These are phyloP conservation scores for Apis cerana DNA, from an alignment of 1,140 invertebrate species.

Conservation along the genomic window DNA sequence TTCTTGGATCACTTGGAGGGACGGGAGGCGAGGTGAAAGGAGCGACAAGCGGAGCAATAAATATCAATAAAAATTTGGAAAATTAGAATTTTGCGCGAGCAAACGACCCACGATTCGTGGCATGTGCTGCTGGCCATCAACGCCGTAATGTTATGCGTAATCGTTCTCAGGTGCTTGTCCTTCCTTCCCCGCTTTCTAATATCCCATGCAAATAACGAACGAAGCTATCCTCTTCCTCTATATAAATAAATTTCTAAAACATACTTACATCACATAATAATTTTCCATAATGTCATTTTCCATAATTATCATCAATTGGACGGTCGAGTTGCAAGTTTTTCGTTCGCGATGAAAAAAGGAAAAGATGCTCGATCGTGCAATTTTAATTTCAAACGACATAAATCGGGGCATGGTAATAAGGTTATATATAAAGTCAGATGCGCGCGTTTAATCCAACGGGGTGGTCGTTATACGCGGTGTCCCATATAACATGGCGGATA, in stretches of 20 bases:
- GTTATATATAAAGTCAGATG: slow-evolving; percentile 24
- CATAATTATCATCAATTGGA: too few relatives aligned
- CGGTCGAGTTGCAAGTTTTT: too few relatives aligned
- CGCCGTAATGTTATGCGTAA: slow-evolving; percentile 76
- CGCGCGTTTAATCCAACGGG: slow-evolving; percentile 29
- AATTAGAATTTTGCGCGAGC: slow-evolving; percentile 60
- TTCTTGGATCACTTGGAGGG: neutral
- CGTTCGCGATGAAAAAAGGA: too few relatives aligned
- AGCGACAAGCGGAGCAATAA: slow-evolving; percentile 24
- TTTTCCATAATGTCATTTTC: too few relatives aligned
- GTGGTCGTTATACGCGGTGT: slow-evolving; percentile 64
- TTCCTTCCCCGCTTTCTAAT: slow-evolving; percentile 51
- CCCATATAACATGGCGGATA: slow-evolving; percentile 56
- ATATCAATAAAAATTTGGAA: slow-evolving; percentile 51
- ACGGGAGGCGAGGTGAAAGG: too few relatives aligned
- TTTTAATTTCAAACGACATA: neutral
- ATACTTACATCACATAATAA: too few relatives aligned
- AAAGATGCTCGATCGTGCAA: too few relatives aligned
- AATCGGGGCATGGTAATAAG: slow-evolving; percentile 31
- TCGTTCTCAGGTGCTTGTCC: slow-evolving; percentile 64
- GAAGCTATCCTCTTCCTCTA: neutral
- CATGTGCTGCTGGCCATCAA: slow-evolving; percentile 68
- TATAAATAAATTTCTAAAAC: too few relatives aligned
- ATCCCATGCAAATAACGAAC: neutral
- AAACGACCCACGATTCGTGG: slow-evolving; percentile 69